These are phyloP conservation scores for Arctia plantaginis DNA, from an alignment of 2,888 invertebrate genomes.

Conservation along the genomic window DNA sequence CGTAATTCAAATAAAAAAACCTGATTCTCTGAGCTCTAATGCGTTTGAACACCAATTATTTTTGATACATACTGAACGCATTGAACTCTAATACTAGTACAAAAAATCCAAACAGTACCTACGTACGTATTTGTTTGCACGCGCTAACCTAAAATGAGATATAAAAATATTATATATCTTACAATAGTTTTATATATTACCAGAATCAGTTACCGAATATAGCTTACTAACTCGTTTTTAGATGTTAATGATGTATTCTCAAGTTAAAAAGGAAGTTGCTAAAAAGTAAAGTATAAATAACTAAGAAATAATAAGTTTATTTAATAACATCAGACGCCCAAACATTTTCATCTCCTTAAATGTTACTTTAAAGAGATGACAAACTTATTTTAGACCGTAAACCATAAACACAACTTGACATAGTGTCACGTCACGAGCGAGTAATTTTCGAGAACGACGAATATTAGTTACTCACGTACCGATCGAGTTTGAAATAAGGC, in stretches of 20 bases:
- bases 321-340: background rate
- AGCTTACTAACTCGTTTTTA: background rate
- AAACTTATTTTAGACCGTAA: background rate
- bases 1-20: too few relatives aligned
- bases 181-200: background rate
- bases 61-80: background rate
- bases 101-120: background rate
- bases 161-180: too few relatives aligned
- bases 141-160: background rate
- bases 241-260: too few relatives aligned
- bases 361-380: background rate
- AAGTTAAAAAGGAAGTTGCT: background rate
- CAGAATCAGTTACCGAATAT: background rate
- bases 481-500: slow-evolving; percentile 58
- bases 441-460: slow-evolving; percentile 65
- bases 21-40: too few relatives aligned
- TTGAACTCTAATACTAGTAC: background rate
- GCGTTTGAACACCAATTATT: background rate
- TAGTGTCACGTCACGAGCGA: slow-evolving; percentile 65
- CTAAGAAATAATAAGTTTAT: background rate
- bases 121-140: background rate
- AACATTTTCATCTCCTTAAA: background rate
- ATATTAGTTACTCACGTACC: slow-evolving; percentile 55
- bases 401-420: slow-evolving; percentile 52
- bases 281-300: background rate